phyloP scores from a whole-genome alignment of 2,797 vertebrate species.

The Sebastes aleutianus region DNA sequence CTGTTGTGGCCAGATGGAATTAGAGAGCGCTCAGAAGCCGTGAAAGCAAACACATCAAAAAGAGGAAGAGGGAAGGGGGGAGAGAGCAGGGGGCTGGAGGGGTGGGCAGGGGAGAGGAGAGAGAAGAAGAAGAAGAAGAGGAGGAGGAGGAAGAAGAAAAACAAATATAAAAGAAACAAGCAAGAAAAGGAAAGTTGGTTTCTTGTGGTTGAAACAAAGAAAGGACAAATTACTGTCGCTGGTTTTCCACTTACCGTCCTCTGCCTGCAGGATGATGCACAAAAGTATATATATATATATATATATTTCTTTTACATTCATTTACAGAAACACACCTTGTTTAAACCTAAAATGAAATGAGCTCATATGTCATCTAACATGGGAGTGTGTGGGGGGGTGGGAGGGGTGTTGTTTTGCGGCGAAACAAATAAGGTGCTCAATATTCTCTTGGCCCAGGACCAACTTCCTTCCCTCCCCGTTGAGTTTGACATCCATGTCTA shows the following conservation, averaged over 20 bases:
- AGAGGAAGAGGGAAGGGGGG: slow-evolving; percentile 60
- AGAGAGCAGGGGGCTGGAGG: not conserved
- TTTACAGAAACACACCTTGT: slow-evolving; percentile 1
- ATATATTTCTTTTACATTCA: not conserved
- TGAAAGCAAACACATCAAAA: slow-evolving; percentile 95
- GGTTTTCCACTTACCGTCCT: slow-evolving; percentile 12
- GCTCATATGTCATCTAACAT: slow-evolving; percentile 9
- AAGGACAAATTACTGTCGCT: slow-evolving; percentile 37
- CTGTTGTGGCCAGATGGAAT: slow-evolving; percentile 99
- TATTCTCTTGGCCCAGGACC: slow-evolving; percentile 53
- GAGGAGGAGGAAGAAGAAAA: not conserved
- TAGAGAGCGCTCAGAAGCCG: slow-evolving; percentile 93
- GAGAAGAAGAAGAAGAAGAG: not conserved
- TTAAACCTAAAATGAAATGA: slow-evolving; percentile 14
- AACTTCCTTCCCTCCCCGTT: slow-evolving; percentile 40
- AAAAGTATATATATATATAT: not conserved
- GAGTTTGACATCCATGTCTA: slow-evolving; percentile 55
- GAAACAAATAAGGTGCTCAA: slow-evolving; percentile 53
- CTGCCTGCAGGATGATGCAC: not conserved
- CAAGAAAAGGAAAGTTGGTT: slow-evolving; percentile 32
- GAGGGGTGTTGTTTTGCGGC: slow-evolving; percentile 13
- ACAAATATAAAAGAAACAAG: not conserved
- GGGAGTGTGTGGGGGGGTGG: not conserved
- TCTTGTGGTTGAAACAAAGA: slow-evolving; percentile 57
- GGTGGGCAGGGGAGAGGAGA: not conserved